A percentile compares a stretch with the other conserved stretches of the same genome.
These are phyloP conservation scores for Chlorops oryzae DNA, from an alignment of 1,140 invertebrate genomes.

Conservation along the genomic window DNA sequence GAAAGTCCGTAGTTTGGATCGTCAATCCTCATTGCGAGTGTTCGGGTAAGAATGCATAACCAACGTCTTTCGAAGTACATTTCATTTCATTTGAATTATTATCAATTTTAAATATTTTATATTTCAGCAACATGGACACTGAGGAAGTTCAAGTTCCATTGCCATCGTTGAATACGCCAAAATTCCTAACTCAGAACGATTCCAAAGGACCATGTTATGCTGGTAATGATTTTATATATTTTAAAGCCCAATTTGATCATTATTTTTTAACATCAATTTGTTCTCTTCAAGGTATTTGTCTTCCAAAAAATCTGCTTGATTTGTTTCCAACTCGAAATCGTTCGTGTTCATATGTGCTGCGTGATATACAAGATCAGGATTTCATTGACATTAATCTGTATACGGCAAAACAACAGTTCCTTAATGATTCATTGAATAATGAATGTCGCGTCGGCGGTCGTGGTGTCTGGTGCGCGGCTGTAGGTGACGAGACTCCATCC, in stretches of 20 bases:
- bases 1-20: conserved; percentile 38
- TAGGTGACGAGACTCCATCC: conserved; percentile 4
- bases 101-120: conserved; percentile 1
- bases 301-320: conserved; percentile 62
- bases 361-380: conserved; percentile 42
- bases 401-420: conserved; percentile 30
- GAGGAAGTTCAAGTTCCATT: conserved; percentile 35
- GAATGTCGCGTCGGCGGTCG: conserved; percentile 39
- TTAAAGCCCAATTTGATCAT: background rate
- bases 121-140: conserved; percentile 23
- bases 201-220: conserved; percentile 41
- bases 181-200: conserved; percentile 35
- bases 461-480: too few relatives aligned
- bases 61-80: too few relatives aligned
- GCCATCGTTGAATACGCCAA: conserved; percentile 30
- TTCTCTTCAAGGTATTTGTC: conserved; percentile 58
- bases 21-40: conserved; percentile 29
- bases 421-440: conserved; percentile 42
- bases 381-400: conserved; percentile 30
- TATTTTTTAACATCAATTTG: background rate
- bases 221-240: conserved; percentile 13
- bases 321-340: conserved; percentile 59
- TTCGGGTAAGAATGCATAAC: conserved; percentile 31
- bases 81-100: background rate
- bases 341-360: conserved; percentile 39